These are phyloP conservation scores for Miltochrista miniata DNA, from an alignment of 2,888 invertebrate genomes.

Conservation along the genomic window DNA sequence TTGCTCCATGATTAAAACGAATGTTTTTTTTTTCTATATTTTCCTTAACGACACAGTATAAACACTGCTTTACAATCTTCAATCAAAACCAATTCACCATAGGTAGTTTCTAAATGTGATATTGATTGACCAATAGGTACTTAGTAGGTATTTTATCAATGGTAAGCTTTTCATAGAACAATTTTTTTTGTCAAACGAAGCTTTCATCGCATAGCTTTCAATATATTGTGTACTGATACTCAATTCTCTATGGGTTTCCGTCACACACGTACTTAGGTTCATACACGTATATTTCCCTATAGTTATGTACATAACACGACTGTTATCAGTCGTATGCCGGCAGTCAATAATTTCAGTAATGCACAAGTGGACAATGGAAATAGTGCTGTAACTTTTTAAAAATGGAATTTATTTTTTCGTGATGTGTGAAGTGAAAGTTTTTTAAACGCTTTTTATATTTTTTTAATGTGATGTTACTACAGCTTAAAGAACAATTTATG, in stretches of 20 bases:
- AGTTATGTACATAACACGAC: slow-evolving; percentile 50
- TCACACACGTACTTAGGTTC: slow-evolving; percentile 39
- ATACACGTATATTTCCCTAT: slow-evolving; percentile 35
- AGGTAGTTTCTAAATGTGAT: not conserved
- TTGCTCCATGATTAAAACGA: no score
- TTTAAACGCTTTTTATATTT: not conserved
- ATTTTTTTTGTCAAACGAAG: no score
- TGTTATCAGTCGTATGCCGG: slow-evolving; percentile 59
- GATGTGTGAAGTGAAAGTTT: slow-evolving; percentile 15
- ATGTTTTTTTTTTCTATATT: not conserved
- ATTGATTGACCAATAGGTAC: not conserved
- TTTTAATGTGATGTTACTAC: not conserved
- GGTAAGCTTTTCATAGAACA: no score
- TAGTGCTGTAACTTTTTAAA: slow-evolving; percentile 9
- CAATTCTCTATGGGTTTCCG: slow-evolving; percentile 53
- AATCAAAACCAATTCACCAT: not conserved
- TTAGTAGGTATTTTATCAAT: no score
- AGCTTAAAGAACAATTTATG: no score
- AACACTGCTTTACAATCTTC: not conserved
- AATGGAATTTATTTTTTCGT: slow-evolving; percentile 4
- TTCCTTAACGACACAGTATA: not conserved
- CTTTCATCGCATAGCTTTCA: slow-evolving; percentile 28
- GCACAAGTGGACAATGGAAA: slow-evolving; percentile 29
- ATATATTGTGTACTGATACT: slow-evolving; percentile 31
- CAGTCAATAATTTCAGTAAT: slow-evolving; percentile 64